Evolutionary conservation across 1,140 invertebrate genomes (phyloP), one percentile per base, ranked within the genome.

Genomic region (Odontomachus brunneus): DNA sequence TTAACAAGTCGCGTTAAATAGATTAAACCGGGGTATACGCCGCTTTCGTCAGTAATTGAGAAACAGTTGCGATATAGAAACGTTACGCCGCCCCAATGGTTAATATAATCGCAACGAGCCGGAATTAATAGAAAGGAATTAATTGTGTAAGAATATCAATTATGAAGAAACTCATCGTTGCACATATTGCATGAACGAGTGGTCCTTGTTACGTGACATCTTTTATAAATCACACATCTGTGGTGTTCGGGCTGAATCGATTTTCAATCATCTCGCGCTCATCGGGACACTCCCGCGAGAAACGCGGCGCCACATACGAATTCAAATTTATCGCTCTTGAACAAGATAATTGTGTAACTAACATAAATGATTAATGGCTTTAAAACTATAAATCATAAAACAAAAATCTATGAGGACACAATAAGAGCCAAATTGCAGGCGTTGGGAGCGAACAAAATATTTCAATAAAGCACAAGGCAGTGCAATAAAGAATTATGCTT

Each of bases 291-390:
- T 55, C 51, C 38, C n/a, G 29, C 22, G 19, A 55, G 22, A 7
- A 24, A 67, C 29, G 19, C 14, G 49, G 55, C 65, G 51, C 33
- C 49, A 22, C 19, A 51, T 69, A 51, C 62, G 65, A 69, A 69
- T 78, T 62, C 17, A 29, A 76, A 76, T 33, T 53, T 0, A 4
- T 11, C 38, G 38, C 19, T 66, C 48, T 53, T 29, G 15, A 5
- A n/a, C n/a, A n/a, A n/a, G 26, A 48, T 67, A 76, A 69, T 80
- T 80, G 63, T 59, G 75, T 71, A 80, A 80, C 71, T 80, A 80
- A 71, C 51, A n/a, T n/a, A n/a, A n/a, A n/a, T n/a, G n/a, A n/a
- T n/a, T n/a, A n/a, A n/a, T n/a, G n/a, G n/a, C n/a, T n/a, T n/a
- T n/a, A n/a, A n/a, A n/a, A n/a, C n/a, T n/a, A n/a, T n/a, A n/a